Conservation (phyloP, 2,797 vertebrate species). For the Sebastes diploproa region DNA sequence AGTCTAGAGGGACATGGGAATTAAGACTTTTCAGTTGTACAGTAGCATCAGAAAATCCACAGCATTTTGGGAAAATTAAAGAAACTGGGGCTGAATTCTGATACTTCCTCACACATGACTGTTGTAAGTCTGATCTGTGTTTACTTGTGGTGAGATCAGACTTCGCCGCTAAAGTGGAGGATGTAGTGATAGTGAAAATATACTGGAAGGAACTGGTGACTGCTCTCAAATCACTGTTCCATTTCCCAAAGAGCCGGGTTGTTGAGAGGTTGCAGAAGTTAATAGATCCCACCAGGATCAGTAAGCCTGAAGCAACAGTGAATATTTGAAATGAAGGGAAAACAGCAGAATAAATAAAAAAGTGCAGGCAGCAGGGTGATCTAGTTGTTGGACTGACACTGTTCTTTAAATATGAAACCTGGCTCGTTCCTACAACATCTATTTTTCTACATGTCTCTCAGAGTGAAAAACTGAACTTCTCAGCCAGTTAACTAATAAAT, state of each 20-base stretch:
- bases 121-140: neutral
- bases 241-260: conserved; percentile 26
- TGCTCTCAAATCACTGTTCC: neutral
- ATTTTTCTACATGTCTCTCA: neutral
- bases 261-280: conserved; percentile 17
- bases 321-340: neutral
- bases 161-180: neutral
- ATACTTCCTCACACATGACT: neutral
- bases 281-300: conserved; percentile 31
- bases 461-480: neutral
- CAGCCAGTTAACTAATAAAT: neutral
- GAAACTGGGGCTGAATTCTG: neutral
- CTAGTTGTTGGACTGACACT: neutral
- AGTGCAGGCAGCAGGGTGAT: neutral
- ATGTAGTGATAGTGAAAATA: neutral
- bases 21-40: neutral
- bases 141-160: conserved; percentile 13
- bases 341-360: neutral
- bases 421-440: neutral
- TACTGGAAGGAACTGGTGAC: neutral
- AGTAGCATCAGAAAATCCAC: neutral
- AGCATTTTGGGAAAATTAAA: neutral
- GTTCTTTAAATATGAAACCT: neutral
- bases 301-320: neutral
- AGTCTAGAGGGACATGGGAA: neutral